Base-by-base conservation (phyloP, 2,888 invertebrate genomes). In the Caenorhabditis imperialis region DNA sequence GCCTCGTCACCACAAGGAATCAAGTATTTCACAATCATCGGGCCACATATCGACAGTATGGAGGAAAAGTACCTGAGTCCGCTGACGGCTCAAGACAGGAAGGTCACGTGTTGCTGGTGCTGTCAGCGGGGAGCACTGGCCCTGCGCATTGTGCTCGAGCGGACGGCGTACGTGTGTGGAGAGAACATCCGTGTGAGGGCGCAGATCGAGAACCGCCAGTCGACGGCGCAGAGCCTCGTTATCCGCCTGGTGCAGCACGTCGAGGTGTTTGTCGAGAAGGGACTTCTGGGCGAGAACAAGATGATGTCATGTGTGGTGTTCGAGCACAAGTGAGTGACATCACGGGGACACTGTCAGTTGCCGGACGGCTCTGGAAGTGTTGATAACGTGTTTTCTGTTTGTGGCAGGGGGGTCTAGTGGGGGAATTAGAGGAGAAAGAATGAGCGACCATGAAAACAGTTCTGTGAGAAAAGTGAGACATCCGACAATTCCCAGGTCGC, bases 21-120 rank as follows among this genome's bases (percentile, higher is more conserved):
- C 90, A 93, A 93, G 87, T 93, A 93, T 88, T 93, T 93, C 88
- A 93, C 93, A 1, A 90, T 93, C 47, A 92, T 93, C 80, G 93
- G 93, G 2, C 93, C 93, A 14, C 92, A 93, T 85, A 92, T 93
- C 82, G 93, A 93, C 89, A 93, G 93, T 88, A 93, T 93, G 93
- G 93, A 93, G 78, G 93, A 93, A 87, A 92, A 92, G 85, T 93
- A 92, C 88, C 89, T 93, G 92, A 92, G 92, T 89, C 92, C 92
- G 1, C 89, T 92, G 86, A 91, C 92, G 37, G 91, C 91, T 16
- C 91, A 92, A 81, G 92, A 92, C 85, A 90, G 91, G 73, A 91
- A 91, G 83, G 91, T 92, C 40, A 91, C 91, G 6, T 93, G 93
- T 86, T 93, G 93, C 85, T 91, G 92, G 88, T 93, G 93, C 85